These are phyloP conservation scores for Rhynchotus rufescens DNA, from an alignment of 2,797 vertebrate species.

Conservation along the genomic window DNA sequence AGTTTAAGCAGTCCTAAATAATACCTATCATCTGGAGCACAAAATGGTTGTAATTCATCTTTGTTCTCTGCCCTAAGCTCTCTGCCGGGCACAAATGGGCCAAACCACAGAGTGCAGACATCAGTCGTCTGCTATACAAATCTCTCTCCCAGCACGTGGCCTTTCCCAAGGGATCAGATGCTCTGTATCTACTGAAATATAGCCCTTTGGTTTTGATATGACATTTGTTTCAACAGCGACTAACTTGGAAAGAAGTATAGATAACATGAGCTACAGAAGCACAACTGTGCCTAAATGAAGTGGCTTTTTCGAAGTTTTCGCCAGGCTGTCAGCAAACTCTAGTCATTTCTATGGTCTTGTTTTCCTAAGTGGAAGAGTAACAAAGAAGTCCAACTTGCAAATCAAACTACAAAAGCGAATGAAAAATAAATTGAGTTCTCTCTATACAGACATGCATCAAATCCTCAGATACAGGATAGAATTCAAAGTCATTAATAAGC, in stretches of 20 bases:
- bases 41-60: neutral
- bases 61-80: neutral
- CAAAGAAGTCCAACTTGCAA: slow-evolving; percentile 12
- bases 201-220: slow-evolving; percentile 9
- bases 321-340: slow-evolving; percentile 34
- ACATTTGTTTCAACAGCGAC: slow-evolving; percentile 66
- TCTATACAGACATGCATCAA: neutral
- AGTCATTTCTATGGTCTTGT: slow-evolving; percentile 46
- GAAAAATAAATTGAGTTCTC: slow-evolving; percentile 39
- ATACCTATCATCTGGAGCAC: neutral
- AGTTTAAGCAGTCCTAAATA: neutral
- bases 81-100: neutral
- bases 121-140: neutral
- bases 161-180: neutral
- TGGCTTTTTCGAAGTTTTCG: slow-evolving; percentile 40
- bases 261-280: slow-evolving; percentile 49
- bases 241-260: slow-evolving; percentile 56
- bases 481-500: slow-evolving; percentile 22
- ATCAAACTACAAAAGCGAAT: slow-evolving; percentile 28
- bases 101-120: neutral
- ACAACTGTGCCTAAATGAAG: slow-evolving; percentile 60
- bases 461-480: slow-evolving; percentile 11
- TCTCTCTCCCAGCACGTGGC: rapidly evolving
- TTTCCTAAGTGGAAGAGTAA: slow-evolving; percentile 3
- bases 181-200: slow-evolving; percentile 11